Conservation (phyloP, 37 sponge, comb jelly and placozoan genomes). For the Aphrocallistes beatrix region DNA sequence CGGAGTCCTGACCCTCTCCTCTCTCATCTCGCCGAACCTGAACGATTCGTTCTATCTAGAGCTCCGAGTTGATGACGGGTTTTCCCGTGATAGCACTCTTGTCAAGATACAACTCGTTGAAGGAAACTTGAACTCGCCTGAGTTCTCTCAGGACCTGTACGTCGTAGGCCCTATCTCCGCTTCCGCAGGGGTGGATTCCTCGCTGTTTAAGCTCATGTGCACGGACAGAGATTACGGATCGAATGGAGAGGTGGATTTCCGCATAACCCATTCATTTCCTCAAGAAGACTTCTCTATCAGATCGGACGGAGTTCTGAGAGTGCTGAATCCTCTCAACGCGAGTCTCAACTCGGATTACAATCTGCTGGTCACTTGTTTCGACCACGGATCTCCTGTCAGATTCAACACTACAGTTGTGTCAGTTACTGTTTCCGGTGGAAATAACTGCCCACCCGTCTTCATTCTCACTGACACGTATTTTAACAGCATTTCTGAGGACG, state of each 20-base stretch:
- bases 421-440: neutral
- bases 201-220: neutral
- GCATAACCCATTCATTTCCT: neutral
- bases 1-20: neutral
- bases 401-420: neutral
- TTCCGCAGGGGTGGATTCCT: neutral
- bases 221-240: neutral
- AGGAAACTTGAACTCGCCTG: constrained; percentile 7
- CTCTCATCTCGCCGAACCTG: neutral
- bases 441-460: constrained; percentile 6
- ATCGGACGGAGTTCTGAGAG: neutral
- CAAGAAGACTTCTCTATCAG: neutral
- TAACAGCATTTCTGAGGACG: neutral
- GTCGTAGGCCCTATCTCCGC: neutral
- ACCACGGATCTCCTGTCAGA: neutral
- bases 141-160: neutral
- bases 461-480: neutral
- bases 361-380: neutral
- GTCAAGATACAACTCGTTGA: neutral
- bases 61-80: neutral
- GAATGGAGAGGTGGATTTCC: neutral
- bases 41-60: neutral
- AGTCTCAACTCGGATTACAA: neutral
- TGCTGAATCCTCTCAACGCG: neutral
- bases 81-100: neutral